phyloP scores from a whole-genome alignment of 2,797 vertebrate species.

The Busarellus nigricollis region DNA sequence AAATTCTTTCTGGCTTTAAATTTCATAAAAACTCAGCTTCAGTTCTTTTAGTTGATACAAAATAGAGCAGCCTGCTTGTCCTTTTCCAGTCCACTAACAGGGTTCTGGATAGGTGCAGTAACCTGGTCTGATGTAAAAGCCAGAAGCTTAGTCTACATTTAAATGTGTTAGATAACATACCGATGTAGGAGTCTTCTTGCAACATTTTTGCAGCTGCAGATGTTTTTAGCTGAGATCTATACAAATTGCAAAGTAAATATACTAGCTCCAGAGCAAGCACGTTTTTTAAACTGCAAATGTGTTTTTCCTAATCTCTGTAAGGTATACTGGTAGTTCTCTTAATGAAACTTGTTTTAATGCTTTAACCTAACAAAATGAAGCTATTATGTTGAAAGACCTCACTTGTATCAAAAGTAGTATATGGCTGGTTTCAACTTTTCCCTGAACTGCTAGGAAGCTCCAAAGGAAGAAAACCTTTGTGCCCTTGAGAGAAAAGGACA shows the following conservation, averaged over 20 bases:
- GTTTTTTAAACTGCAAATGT: neutral
- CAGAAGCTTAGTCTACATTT: neutral
- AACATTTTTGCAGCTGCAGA: neutral
- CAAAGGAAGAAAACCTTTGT: neutral
- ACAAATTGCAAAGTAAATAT: neutral
- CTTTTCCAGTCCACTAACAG: neutral
- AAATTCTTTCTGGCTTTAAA: neutral
- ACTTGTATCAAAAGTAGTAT: neutral
- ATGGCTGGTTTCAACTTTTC: neutral
- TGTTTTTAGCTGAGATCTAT: neutral
- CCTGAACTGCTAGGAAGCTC: neutral
- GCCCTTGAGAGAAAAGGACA: conserved; percentile 18
- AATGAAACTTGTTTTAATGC: neutral
- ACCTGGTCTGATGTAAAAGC: neutral
- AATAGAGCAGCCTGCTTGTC: neutral
- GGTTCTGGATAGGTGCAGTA: neutral
- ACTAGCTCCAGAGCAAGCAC: neutral
- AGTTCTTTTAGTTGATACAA: neutral
- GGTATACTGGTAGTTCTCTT: neutral
- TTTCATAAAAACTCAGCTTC: neutral
- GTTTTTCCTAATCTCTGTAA: neutral
- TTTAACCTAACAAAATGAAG: neutral
- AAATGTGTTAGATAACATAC: neutral
- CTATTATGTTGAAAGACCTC: neutral
- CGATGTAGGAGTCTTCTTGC: neutral